Evolutionary conservation across 2,888 invertebrate genomes (phyloP).

Genomic region (Mactromeris polynyma): DNA sequence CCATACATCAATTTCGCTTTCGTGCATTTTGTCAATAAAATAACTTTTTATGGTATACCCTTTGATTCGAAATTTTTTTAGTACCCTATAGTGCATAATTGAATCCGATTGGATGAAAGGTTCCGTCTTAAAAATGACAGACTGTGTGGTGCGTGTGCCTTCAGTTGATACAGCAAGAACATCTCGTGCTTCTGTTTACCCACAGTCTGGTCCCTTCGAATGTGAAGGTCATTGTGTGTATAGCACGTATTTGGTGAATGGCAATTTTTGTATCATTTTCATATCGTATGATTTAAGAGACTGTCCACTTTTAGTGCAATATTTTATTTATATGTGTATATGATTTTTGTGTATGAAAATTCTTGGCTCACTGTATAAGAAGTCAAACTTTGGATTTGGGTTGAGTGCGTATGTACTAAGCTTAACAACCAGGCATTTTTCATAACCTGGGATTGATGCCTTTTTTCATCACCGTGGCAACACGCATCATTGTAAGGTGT

Average conservation of each 20-base stretch:
- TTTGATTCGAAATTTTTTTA: no score
- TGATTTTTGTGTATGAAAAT: constrained; percentile 39
- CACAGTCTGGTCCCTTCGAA: neutral
- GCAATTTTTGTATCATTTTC: constrained; percentile 29
- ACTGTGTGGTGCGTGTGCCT: neutral
- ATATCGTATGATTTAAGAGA: constrained; percentile 26
- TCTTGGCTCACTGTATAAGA: neutral
- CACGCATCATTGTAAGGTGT: neutral
- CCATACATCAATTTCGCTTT: neutral
- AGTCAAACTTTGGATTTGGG: constrained; percentile 13
- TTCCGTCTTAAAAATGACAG: neutral
- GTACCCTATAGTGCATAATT: no score
- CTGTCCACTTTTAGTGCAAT: constrained; percentile 70
- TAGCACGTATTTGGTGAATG: neutral
- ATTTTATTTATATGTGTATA: constrained; percentile 58
- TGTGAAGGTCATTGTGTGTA: neutral
- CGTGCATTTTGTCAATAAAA: no score
- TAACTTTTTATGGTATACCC: no score
- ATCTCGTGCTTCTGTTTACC: neutral
- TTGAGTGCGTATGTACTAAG: neutral
- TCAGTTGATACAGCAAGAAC: neutral
- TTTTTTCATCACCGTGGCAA: neutral
- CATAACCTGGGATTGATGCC: neutral
- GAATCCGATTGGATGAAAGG: no score
- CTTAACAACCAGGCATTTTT: neutral